Evolutionary conservation across 2,888 invertebrate species (phyloP), one percentile per base, ranked within the genome.

Genomic region (Drosophila koepferae): DNA sequence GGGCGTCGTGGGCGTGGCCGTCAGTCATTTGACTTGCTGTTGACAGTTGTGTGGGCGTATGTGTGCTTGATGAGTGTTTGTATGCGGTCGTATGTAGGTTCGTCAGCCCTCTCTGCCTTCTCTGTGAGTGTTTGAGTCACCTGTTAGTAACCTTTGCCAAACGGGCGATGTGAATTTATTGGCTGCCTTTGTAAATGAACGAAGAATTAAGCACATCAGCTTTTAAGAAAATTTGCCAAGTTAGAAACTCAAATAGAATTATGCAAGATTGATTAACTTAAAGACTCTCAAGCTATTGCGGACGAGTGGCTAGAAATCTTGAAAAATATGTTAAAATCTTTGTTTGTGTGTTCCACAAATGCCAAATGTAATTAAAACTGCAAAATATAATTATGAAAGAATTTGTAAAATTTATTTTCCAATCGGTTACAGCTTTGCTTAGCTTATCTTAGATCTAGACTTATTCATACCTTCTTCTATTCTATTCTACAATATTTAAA

Each of bases 141-240:
- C 72, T 72, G 65, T 71, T 53, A 63, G 51, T 44, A 23, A 41
- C 34, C 23, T 38, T 9, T 44, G 40, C 53, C 48, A 12, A 43
- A 14, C 36, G 31, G 63, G 43, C 66, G 41, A 65, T 68, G 65
- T 68, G 63, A 77, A 87, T 89, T 86, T 87, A 87, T 89, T 77
- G 84, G 74, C 78, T 71, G 66, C 74, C 63, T 64, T 70, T 70
- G 63, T 70, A 81, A 82, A 80, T 84, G 77, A 70, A 58, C 74
- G 61, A 68, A 80, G 74, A 87, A 79, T 81, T 86, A 72, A 79
- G 70, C 74, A 81, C 75, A 77, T 81, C 79, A 70, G 77, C 72
- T 77, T 78, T 85, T 72, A 74, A 78, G 81, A 31, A 44, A n/a
- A 14, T 3, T 46, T 23, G 1, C n/a, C 44, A 53, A 53, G 14